Evolutionary conservation across 2,113 vertebrate species (phyloP).

Genomic region (Polypterus bichir): DNA sequence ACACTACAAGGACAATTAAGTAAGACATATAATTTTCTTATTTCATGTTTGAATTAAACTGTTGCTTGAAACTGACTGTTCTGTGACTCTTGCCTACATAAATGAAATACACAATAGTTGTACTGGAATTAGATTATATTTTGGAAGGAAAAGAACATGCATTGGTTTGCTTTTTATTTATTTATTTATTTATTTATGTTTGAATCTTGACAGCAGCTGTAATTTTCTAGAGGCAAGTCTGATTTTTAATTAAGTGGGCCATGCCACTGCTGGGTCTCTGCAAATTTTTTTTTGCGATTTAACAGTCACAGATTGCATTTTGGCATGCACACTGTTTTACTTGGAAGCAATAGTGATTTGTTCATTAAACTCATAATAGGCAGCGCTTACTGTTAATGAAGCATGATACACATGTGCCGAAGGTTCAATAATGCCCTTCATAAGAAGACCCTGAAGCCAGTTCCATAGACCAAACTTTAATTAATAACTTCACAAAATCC

Average conservation of each 20-base stretch:
- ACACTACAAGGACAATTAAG: too few species aligned
- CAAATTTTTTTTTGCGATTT: not conserved
- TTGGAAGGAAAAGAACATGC: too few species aligned
- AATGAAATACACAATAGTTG: too few species aligned
- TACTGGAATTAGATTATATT: too few species aligned
- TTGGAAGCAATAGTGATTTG: constrained; percentile 21
- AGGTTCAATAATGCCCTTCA: constrained; percentile 26
- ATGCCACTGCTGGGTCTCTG: not conserved
- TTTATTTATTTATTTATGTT: too few species aligned
- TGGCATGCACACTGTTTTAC: not conserved
- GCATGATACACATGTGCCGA: constrained; percentile 19
- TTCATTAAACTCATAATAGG: constrained; percentile 18
- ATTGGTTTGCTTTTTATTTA: too few species aligned
- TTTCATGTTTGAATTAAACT: too few species aligned
- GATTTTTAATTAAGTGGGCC: not conserved
- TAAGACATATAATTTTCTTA: too few species aligned
- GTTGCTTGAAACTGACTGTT: too few species aligned
- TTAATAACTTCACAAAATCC: constrained; percentile 33
- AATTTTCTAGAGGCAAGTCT: not conserved
- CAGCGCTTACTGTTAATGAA: constrained; percentile 26
- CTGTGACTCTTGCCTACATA: too few species aligned
- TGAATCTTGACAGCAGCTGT: not conserved
- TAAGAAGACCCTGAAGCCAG: constrained; percentile 28
- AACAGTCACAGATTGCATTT: constrained; percentile 2
- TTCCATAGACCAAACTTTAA: constrained; percentile 34